Conservation (phyloP, 2,113 vertebrate species). For the Budorcas taxicolor region DNA sequence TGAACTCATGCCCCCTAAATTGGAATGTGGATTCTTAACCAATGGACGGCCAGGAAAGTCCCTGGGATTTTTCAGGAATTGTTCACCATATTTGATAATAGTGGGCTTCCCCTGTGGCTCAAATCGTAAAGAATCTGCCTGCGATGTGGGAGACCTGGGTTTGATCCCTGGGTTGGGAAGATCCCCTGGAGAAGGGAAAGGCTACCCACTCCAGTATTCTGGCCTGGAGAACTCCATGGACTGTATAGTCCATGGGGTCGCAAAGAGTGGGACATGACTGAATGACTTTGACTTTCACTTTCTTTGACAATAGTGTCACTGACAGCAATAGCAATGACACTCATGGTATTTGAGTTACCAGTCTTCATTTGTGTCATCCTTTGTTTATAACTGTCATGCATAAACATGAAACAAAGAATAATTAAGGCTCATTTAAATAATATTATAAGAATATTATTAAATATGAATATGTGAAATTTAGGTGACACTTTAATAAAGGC, state of each 20-base stretch:
- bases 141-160: background rate
- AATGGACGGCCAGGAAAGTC: background rate
- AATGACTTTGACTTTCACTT: background rate
- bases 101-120: background rate
- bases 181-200: background rate
- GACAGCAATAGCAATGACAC: background rate
- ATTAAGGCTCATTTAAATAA: background rate
- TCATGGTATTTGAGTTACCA: background rate
- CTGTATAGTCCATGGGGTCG: accelerated
- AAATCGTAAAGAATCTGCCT: background rate
- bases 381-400: background rate
- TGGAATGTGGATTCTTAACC: background rate
- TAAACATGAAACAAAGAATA: background rate
- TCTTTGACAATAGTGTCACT: background rate
- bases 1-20: background rate
- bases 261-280: background rate
- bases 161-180: background rate
- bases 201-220: background rate
- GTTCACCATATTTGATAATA: background rate
- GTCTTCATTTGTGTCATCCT: background rate
- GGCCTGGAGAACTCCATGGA: background rate
- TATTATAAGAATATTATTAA: background rate
- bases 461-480: background rate
- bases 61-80: background rate
- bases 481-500: background rate